Conservation (phyloP, 2,888 invertebrate species). For the Aromia moschata region DNA sequence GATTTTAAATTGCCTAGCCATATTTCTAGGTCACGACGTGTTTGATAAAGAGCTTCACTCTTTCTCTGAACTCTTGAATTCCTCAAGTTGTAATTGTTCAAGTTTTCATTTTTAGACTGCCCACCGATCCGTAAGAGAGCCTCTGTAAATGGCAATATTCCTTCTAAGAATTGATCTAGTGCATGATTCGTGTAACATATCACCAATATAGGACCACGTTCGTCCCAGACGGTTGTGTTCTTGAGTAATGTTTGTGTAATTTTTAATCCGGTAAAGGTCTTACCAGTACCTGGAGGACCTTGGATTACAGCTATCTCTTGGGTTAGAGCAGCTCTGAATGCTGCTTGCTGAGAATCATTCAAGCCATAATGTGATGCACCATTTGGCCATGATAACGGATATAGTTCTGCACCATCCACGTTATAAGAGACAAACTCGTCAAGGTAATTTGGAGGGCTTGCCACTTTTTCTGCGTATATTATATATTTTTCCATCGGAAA, state of each 20-base stretch:
- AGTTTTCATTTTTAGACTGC: constrained; percentile 14
- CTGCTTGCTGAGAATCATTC: constrained; percentile 69
- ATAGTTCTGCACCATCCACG: constrained; percentile 28
- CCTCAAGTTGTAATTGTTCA: constrained; percentile 9
- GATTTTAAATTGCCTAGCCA: background rate
- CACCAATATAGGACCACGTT: constrained; percentile 72
- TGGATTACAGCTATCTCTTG: constrained; percentile 81
- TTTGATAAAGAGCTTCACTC: background rate
- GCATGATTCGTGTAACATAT: constrained; percentile 89
- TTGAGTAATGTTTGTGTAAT: constrained; percentile 73
- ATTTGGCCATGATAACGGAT: constrained; percentile 1
- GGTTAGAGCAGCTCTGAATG: constrained; percentile 74
- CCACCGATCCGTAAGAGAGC: constrained; percentile 73
- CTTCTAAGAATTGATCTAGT: constrained; percentile 84
- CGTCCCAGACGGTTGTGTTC: constrained; percentile 64
- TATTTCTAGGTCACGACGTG: background rate
- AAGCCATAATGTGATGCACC: constrained; percentile 11
- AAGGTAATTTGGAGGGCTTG: background rate
- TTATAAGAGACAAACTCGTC: constrained; percentile 24
- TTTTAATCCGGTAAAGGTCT: constrained; percentile 82
- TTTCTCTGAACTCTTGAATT: background rate
- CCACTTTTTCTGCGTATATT: background rate
- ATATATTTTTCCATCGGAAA: constrained; percentile 9
- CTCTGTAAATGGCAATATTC: constrained; percentile 68
- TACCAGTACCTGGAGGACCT: constrained; percentile 90